Base-by-base conservation (phyloP, 2,113 vertebrate species). In the Paedocypris sp. region DNA sequence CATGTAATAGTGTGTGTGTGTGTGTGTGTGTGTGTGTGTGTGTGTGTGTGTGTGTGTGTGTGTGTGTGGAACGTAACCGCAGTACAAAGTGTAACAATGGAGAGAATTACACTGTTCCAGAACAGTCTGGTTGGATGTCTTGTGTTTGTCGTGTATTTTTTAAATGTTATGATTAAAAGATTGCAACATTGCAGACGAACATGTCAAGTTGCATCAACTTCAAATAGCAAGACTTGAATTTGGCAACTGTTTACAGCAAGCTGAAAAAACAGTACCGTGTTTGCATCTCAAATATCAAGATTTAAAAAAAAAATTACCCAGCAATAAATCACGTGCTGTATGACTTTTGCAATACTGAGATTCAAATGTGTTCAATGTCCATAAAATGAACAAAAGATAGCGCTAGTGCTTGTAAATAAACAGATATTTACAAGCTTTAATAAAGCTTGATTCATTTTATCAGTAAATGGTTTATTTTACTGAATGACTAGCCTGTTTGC, bases 401-500 rank as follows among this genome's bases (percentile, higher is more conserved):
- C n/a, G n/a, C n/a, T n/a, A n/a, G n/a, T n/a, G n/a, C n/a, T n/a
- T n/a, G n/a, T n/a, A n/a, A n/a, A 29, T 16, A 47, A 25, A 47
- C 5, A 28, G 10, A 4, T 13, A 26, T 16, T 5, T 6, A 13
- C 11, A 28, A 15, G 45, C n/a, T 26, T 47, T 12, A 47, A 28
- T 47, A 28, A 54, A 36, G 61, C 49, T 39, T 77, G 71, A 79
- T 77, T 64, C 76, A 80, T 77, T 71, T 25, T 48, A 72, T 23
- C 19, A 62, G 66, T 62, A 76, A 70, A 77, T 73, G 67, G 68
- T 75, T 74, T 62, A 41, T 73, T 56, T 80, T 67, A 75, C 68
- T 76, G 66, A 81, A 71, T 81, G 72, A 80, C 65, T 76, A 82
- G 80, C 76, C 74, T 72, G 67, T 59, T 75, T 70, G 68, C 72